phyloP scores from a whole-genome alignment of 1,140 invertebrate genomes.

The Vollenhovia emeryi region DNA sequence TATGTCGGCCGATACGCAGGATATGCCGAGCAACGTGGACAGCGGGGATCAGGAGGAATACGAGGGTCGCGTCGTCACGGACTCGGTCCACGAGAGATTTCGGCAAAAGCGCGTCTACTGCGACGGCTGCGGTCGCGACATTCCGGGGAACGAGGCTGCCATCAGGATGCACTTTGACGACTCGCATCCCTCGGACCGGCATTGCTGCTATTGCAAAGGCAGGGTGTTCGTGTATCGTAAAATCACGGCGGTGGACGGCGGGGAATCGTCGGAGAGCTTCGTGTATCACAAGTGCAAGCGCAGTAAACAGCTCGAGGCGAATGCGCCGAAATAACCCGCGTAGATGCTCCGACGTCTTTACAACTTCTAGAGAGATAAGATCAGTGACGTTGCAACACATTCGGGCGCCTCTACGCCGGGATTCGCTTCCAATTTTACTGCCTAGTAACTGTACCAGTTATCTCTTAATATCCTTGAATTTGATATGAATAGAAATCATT shows the following conservation, averaged over 20 bases:
- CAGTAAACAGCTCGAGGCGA: not conserved
- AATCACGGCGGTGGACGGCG: constrained; percentile 56
- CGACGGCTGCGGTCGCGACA: constrained; percentile 73
- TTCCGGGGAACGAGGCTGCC: constrained; percentile 67
- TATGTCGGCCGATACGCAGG: constrained; percentile 57
- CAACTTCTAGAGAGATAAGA: not conserved
- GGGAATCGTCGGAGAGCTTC: constrained; percentile 52
- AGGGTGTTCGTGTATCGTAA: constrained; percentile 80
- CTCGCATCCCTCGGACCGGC: constrained; percentile 70
- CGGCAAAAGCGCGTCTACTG: constrained; percentile 71
- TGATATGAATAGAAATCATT: not conserved
- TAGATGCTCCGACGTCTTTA: too few relatives aligned
- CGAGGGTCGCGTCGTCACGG: constrained; percentile 75
- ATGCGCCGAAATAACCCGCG: not conserved
- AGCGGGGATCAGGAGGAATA: not conserved
- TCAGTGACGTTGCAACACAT: too few relatives aligned
- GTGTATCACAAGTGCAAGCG: constrained; percentile 78
- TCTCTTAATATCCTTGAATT: too few relatives aligned
- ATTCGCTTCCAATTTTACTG: too few relatives aligned
- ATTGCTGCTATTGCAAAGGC: constrained; percentile 78
- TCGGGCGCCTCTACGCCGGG: too few relatives aligned
- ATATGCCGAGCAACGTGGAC: not conserved
- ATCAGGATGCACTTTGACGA: constrained; percentile 80
- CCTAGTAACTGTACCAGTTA: too few relatives aligned
- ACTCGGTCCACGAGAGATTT: constrained; percentile 81